Percentiles rank a stretch among this genome's conserved stretches.
Evolutionary conservation across 2,888 invertebrate genomes (phyloP).

Genomic region (Rotaria socialis): DNA sequence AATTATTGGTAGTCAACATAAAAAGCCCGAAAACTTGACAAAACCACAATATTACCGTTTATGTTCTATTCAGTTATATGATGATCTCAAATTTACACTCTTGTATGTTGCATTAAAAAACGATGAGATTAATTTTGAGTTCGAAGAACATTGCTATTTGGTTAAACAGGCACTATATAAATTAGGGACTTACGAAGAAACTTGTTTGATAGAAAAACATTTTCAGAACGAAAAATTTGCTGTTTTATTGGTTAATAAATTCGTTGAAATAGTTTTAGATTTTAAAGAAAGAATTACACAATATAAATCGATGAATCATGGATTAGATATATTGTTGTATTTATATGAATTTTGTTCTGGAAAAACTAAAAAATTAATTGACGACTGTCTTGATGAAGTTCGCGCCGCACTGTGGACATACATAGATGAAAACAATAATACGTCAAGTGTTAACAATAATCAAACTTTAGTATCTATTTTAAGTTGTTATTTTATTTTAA

Average conservation of each 20-base stretch:
- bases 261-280: neutral
- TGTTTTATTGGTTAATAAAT: neutral
- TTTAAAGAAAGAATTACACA: neutral
- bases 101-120: conserved; percentile 5
- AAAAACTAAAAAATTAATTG: neutral
- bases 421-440: too few relatives aligned
- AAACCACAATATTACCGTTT: neutral
- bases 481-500: neutral
- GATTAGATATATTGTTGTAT: neutral
- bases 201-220: neutral
- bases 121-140: neutral
- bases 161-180: neutral
- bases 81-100: neutral
- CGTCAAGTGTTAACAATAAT: neutral
- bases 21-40: neutral
- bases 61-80: neutral
- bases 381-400: neutral
- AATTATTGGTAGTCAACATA: neutral
- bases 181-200: neutral
- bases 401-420: too few relatives aligned
- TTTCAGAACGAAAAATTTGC: conserved; percentile 10
- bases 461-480: neutral
- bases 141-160: neutral
- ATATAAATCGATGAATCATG: neutral
- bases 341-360: neutral